Conservation (phyloP, 2,888 invertebrate genomes). For the Andrena fulva region DNA sequence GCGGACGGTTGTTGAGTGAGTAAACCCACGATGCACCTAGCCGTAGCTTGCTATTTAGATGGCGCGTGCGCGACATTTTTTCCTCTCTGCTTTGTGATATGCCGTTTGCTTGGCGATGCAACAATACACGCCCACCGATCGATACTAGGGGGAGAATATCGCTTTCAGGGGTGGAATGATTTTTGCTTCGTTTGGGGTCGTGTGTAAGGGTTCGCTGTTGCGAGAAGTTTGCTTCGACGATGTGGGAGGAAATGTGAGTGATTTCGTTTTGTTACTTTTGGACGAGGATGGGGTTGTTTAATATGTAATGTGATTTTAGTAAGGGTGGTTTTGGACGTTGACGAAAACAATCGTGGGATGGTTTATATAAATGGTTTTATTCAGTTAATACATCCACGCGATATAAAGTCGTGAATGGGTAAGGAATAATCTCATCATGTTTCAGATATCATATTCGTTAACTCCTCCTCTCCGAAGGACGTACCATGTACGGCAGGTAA, state of each 20-base stretch:
- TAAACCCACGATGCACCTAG: not conserved
- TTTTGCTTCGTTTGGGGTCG: not conserved
- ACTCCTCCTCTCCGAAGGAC: too few species aligned
- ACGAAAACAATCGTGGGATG: not conserved
- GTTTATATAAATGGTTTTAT: not conserved
- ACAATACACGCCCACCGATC: not conserved
- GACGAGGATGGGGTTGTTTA: too few species aligned
- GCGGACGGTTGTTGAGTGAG: not conserved
- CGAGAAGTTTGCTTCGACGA: not conserved
- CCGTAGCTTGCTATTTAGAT: not conserved
- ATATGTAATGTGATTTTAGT: not conserved
- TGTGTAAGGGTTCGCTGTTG: not conserved
- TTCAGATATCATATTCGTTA: too few species aligned
- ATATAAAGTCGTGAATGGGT: too few species aligned
- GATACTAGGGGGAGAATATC: not conserved
- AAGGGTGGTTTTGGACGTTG: not conserved
- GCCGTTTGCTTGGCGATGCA: not conserved
- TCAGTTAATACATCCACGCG: not conserved
- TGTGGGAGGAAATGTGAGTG: too few species aligned
- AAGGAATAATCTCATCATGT: too few species aligned
- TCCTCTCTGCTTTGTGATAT: not conserved
- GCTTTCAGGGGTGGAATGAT: not conserved
- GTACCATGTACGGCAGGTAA: too few species aligned
- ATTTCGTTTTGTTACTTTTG: not conserved
- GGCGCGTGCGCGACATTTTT: constrained; percentile 45